Percentiles rank a stretch among this genome's conserved stretches.
Conservation (phyloP, 1,140 invertebrate species). For the Bombyx mandarina region DNA sequence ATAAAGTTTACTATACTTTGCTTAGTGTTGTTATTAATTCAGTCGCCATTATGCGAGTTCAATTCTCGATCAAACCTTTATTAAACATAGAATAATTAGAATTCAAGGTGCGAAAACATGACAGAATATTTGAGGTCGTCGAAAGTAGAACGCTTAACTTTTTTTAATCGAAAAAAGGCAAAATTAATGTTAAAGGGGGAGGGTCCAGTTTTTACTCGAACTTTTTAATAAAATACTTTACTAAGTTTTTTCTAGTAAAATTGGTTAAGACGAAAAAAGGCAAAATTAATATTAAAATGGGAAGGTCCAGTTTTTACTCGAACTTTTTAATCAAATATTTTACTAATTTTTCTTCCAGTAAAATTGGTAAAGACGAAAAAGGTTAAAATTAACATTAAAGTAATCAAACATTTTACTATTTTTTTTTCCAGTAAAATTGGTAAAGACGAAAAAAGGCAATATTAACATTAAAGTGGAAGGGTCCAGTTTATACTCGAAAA, state of each 20-base stretch:
- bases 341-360: too few relatives aligned
- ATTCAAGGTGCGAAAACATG: too few relatives aligned
- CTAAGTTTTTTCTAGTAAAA: slow-evolving; percentile 25
- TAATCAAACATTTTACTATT: too few relatives aligned
- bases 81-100: too few relatives aligned
- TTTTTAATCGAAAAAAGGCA: slow-evolving; percentile 32
- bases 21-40: too few relatives aligned
- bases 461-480: slow-evolving; percentile 43
- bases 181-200: slow-evolving; percentile 42
- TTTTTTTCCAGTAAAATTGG: slow-evolving; percentile 36
- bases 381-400: too few relatives aligned
- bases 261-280: slow-evolving; percentile 45
- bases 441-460: slow-evolving; percentile 48
- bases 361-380: too few relatives aligned
- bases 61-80: too few relatives aligned
- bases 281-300: slow-evolving; percentile 45
- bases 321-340: slow-evolving; percentile 9
- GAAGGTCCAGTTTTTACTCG: slow-evolving; percentile 38
- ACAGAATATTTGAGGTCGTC: neutral
- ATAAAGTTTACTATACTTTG: too few relatives aligned
- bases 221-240: too few relatives aligned
- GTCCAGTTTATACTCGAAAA: slow-evolving; percentile 40
- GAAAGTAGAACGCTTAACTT: neutral
- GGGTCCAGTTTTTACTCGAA: slow-evolving; percentile 43
- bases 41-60: too few relatives aligned